Evolutionary conservation across 1,140 invertebrate genomes (phyloP).

Genomic region (Neelides sp.): DNA sequence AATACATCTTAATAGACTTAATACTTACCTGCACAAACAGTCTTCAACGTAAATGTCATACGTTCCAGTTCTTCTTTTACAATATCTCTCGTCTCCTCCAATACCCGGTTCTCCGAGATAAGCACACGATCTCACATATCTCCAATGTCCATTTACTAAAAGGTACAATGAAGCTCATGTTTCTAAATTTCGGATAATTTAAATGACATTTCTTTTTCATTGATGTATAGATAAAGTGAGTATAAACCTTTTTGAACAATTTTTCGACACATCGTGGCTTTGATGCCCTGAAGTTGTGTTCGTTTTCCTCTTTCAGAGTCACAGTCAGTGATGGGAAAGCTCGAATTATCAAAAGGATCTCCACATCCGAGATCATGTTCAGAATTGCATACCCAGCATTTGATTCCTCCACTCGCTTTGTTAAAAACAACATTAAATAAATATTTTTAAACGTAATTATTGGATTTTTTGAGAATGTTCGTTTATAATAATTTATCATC

Average conservation of each 20-base stretch:
- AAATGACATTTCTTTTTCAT: background rate
- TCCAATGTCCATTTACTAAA: conserved; percentile 77
- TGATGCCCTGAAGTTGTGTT: conserved; percentile 48
- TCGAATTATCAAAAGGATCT: conserved; percentile 83
- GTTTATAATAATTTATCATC: too few species aligned
- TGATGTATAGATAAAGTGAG: background rate
- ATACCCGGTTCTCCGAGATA: conserved; percentile 81
- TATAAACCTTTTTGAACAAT: conserved; percentile 73
- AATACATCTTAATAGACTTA: too few species aligned
- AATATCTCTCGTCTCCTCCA: conserved; percentile 75
- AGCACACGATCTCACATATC: conserved; percentile 76
- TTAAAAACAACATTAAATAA: too few species aligned
- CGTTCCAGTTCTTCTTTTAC: conserved; percentile 75
- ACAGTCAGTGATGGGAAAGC: conserved; percentile 75
- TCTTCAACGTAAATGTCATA: conserved; percentile 89
- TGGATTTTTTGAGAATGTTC: too few species aligned
- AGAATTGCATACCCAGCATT: conserved; percentile 84
- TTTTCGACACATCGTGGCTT: conserved; percentile 79
- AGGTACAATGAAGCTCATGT: conserved; percentile 27
- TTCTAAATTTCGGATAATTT: background rate
- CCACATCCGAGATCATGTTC: conserved; percentile 77
- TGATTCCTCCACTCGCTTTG: too few species aligned
- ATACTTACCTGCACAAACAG: conserved; percentile 61
- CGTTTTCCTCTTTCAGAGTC: conserved; percentile 40
- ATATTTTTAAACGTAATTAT: too few species aligned